Base-by-base conservation (phyloP, 2,888 invertebrate genomes). In the Mesorhabditis belari region DNA sequence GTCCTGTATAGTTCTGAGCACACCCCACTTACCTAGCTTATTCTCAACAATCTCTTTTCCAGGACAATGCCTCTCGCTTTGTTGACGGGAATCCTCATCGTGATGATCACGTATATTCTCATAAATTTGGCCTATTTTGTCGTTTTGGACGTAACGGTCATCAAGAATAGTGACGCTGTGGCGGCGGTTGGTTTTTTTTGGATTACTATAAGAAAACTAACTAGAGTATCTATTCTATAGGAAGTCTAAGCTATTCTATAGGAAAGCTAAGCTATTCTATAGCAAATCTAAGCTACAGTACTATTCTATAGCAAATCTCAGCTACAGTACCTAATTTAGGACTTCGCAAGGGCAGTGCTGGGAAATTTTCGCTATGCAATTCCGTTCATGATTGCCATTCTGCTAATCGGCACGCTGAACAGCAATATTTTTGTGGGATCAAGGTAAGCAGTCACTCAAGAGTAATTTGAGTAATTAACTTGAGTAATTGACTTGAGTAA, bases 31-130 rank as follows among this genome's bases (percentile, higher is more conserved):
- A 12, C 21, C 12, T 5, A 5, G 12, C 23, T 51, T 5, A 12
- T 17, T 28, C 6, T 5, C n/a, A 17, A 9, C 29, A 57, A 21
- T 49, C 23, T 19, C 12, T 26, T 26, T 26, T 67, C 9, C 58
- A 70, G 74, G 29, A 74, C 73, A 3, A 75, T 75, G 70, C 75
- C 74, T 4, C 65, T 75, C 4, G 69, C 74, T 4, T 61, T 75
- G 5, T 49, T 75, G 49, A 63, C 62, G 25, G 75, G 75, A 50
- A 63, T 75, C 23, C 9, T 61, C 21, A 60, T 64, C 25, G 73
- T 74, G 24, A 65, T 69, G 0, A 51, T 57, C 3, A 60, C 70
- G 28, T 75, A 74, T 55, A 50, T 69, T 5, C 63, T 68, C 17
- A 72, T 74, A 62, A 75, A 75, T 54, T 54, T 71, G 25, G 61